Conservation (phyloP, 2,113 vertebrate genomes). For the Apodemus speciosus region DNA sequence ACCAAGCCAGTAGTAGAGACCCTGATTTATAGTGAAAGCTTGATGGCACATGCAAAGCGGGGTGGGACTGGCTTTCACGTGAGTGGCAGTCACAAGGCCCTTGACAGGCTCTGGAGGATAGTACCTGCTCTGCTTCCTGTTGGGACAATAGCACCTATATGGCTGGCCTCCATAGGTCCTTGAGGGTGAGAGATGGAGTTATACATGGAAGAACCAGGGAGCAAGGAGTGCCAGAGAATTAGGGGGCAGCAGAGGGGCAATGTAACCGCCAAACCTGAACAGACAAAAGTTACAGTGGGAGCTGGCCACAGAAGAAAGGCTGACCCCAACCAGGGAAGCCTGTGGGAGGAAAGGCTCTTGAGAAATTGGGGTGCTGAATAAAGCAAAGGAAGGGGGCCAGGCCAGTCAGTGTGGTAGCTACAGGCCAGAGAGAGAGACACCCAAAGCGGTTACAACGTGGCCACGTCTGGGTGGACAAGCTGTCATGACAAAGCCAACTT, state of each 20-base stretch:
- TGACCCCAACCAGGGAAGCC: not conserved
- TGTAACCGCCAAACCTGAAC: too few species aligned
- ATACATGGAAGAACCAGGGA: not conserved
- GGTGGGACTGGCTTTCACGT: not conserved
- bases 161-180: not conserved
- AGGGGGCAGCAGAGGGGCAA: not conserved
- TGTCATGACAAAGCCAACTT: not conserved
- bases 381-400: not conserved
- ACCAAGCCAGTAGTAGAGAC: not conserved
- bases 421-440: too few species aligned
- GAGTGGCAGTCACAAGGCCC: not conserved
- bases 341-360: not conserved
- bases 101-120: not conserved
- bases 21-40: not conserved
- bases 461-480: not conserved
- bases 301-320: not conserved
- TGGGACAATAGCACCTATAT: not conserved
- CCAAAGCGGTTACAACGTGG: not conserved
- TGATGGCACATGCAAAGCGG: not conserved
- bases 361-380: not conserved
- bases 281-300: not conserved
- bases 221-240: not conserved
- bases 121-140: not conserved
- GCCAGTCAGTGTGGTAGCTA: not conserved
- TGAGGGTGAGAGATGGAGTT: not conserved